Base-by-base conservation (phyloP, 2,888 invertebrate species). In the Theretra japonica region DNA sequence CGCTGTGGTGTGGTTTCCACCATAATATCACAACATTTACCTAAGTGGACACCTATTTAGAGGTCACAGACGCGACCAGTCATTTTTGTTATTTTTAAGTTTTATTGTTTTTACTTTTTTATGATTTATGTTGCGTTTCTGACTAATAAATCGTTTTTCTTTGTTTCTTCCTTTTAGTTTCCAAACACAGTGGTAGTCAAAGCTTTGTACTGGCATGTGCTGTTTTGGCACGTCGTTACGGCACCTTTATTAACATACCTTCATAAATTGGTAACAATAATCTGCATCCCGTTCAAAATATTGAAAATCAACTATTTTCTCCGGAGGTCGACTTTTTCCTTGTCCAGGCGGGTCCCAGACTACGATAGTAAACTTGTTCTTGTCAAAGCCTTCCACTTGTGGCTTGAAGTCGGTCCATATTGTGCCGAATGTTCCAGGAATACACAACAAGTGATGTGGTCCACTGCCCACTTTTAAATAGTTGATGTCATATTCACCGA, bases 271-370 rank as follows among this genome's bases (percentile, higher is more conserved):
- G 75, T 95, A 92, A 19, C 97, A 97, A 75, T 91, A 88, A 41
- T 95, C 93, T 5, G 98, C 98, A 94, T 98, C 98, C 75, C 95
- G 95, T 72, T 96, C 95, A 80, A 96, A 96, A 86, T 97, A 98
- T 79, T 97, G 95, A 0, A 93, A 80, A 0, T 95, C 91, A 85
- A 97, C 98, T n/a, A 95, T 92, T 76, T 97, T 95, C 33, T 96
- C 92, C 0, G 98, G 98, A 0, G 98, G 98, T 75, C 96, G 95
- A 74, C 98, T 98, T 74, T 96, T 96, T 0, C 98, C 98, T 91
- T 97, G 98, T 0, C 98, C 98, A 0, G 97, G 97, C 0, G 98
- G 98, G 89, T 98, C 98, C 97, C 97, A 97, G 0, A 95, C 97
- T 11, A 97, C 88, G 30, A 97, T 77, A 0, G 96, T 96, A 76